These are phyloP conservation scores for Helicolenus hilgendorfi DNA, from an alignment of 2,797 vertebrate species.

Conservation along the genomic window DNA sequence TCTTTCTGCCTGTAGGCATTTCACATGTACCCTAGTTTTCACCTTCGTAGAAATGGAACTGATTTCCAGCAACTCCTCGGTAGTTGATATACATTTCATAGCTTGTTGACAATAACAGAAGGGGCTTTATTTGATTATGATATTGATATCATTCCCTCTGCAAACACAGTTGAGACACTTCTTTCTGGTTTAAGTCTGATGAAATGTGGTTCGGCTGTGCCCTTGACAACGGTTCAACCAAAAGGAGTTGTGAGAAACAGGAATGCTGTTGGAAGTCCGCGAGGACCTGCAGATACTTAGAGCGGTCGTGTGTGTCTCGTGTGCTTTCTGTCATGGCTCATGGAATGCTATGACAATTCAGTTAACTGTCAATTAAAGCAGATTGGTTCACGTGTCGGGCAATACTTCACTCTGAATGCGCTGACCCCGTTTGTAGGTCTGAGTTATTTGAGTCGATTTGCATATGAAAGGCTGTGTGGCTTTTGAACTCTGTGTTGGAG, in stretches of 20 bases:
- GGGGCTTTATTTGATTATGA: not conserved
- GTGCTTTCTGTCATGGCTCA: not conserved
- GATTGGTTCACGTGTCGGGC: constrained; percentile 15
- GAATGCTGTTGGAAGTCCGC: constrained; percentile 2
- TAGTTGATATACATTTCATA: not conserved
- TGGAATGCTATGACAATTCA: not conserved
- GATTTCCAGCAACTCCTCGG: not conserved
- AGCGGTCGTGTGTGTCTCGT: not conserved
- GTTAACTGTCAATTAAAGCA: constrained; percentile 28
- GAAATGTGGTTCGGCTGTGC: constrained; percentile 38
- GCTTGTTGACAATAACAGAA: constrained; percentile 21
- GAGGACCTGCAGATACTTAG: not conserved
- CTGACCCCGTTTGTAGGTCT: constrained; percentile 48
- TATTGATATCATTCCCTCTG: not conserved
- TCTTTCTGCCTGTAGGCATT: not conserved
- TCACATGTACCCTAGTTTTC: not conserved
- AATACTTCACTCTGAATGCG: constrained; percentile 9
- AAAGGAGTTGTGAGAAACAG: constrained; percentile 23
- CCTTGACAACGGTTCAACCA: constrained; percentile 48
- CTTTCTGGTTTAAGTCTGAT: constrained; percentile 13
- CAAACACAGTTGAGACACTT: constrained; percentile 16
- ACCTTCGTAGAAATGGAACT: not conserved
- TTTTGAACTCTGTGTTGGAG: constrained; percentile 47
- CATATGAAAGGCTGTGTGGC: constrained; percentile 63
- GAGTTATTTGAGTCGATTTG: constrained; percentile 53